A percentile compares a stretch with the other conserved stretches of the same genome.
phyloP scores from a whole-genome alignment of 2,797 vertebrate genomes.

The Sebastiscus tertius region DNA sequence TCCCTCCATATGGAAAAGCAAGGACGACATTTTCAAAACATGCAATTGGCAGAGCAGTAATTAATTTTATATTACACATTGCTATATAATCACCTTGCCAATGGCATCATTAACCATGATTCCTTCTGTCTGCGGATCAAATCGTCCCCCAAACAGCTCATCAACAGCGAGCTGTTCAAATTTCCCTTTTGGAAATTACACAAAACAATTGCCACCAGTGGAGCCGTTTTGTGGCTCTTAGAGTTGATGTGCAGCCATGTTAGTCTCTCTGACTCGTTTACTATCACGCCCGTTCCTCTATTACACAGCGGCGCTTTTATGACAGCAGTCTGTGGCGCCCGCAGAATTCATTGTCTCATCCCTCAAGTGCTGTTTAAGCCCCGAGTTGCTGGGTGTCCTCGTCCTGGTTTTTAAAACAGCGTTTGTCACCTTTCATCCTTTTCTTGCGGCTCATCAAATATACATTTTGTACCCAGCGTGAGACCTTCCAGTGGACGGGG shows the following conservation, averaged over 20 bases:
- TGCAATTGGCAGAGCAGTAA: conserved; percentile 36
- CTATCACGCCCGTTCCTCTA: conserved; percentile 21
- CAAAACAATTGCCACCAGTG: conserved; percentile 43
- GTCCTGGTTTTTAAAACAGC: conserved; percentile 13
- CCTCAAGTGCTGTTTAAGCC: conserved; percentile 45
- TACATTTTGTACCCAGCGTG: conserved; percentile 39
- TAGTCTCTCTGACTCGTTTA: conserved; percentile 20
- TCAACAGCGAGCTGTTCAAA: conserved; percentile 36
- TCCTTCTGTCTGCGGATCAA: conserved; percentile 41
- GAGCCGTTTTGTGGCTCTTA: conserved; percentile 27
- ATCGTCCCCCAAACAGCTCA: conserved; percentile 49
- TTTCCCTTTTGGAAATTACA: conserved; percentile 45
- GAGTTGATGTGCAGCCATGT: conserved; percentile 29
- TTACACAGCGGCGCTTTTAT: conserved; percentile 31
- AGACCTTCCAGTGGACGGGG: conserved; percentile 18
- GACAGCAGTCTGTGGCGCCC: conserved; percentile 20
- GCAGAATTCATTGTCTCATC: conserved; percentile 37
- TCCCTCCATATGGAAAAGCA: conserved; percentile 24
- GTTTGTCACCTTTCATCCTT: conserved; percentile 48
- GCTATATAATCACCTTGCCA: conserved; percentile 48
- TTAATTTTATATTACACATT: conserved; percentile 43
- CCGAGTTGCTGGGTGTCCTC: not conserved
- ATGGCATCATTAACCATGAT: conserved; percentile 52
- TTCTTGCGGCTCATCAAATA: conserved; percentile 53
- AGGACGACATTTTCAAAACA: conserved; percentile 16